These are phyloP conservation scores for Plumapathes pennacea DNA, from an alignment of 92 coral and sea anemone species.

Conservation along the genomic window DNA sequence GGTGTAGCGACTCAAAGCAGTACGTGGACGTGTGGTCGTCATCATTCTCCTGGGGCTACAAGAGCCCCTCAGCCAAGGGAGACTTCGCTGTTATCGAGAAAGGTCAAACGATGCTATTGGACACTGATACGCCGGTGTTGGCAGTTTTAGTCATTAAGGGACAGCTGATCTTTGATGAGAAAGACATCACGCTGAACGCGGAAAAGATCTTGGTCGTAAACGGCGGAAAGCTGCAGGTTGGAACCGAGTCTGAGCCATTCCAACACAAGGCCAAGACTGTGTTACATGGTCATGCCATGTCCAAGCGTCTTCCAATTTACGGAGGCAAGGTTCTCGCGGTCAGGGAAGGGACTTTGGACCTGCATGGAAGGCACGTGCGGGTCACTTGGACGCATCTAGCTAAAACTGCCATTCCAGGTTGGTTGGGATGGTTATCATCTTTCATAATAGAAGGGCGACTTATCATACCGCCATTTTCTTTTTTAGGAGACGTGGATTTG, in stretches of 20 bases:
- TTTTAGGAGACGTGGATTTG: slow-evolving; percentile 58
- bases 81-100: slow-evolving; percentile 61
- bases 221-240: slow-evolving; percentile 81
- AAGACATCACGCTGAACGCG: slow-evolving; percentile 72
- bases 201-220: slow-evolving; percentile 78
- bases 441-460: background rate
- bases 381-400: slow-evolving; percentile 92
- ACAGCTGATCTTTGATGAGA: slow-evolving; percentile 81
- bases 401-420: slow-evolving; percentile 64
- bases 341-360: slow-evolving; percentile 83
- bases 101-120: slow-evolving; percentile 83
- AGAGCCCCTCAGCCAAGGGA: slow-evolving; percentile 71
- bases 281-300: slow-evolving; percentile 65
- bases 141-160: slow-evolving; percentile 76
- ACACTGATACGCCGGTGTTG: slow-evolving; percentile 64
- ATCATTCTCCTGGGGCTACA: slow-evolving; percentile 80
- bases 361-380: slow-evolving; percentile 78
- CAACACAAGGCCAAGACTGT: slow-evolving; percentile 82
- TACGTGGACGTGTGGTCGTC: slow-evolving; percentile 94
- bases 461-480: background rate
- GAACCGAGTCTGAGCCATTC: slow-evolving; percentile 73
- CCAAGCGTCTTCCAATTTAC: slow-evolving; percentile 74
- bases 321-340: slow-evolving; percentile 90
- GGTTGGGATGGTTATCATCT: background rate
- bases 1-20: slow-evolving; percentile 78